phyloP scores from a whole-genome alignment of 1,140 invertebrate genomes.

The Chymomyza costata region DNA sequence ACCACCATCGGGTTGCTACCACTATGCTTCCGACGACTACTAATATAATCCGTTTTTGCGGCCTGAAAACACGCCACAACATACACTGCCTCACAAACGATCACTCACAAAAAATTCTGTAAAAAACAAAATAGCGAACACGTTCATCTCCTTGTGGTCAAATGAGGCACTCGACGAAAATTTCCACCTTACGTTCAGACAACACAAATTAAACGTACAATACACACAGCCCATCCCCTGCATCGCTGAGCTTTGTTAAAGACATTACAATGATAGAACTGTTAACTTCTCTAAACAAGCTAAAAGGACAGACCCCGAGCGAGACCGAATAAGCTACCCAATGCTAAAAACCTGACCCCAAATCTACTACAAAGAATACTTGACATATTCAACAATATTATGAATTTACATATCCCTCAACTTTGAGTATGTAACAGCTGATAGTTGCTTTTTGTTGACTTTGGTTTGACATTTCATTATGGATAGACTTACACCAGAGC shows the following conservation, averaged over 20 bases:
- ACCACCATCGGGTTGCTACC: too few species aligned
- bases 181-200: neutral
- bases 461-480: too few species aligned
- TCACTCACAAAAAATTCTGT: too few species aligned
- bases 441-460: too few species aligned
- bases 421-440: too few species aligned
- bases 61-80: neutral
- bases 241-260: neutral
- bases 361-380: neutral
- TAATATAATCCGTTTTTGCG: conserved; percentile 5
- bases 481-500: too few species aligned
- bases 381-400: neutral
- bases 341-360: neutral
- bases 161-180: too few species aligned
- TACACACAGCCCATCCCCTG: neutral
- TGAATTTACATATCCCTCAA: neutral
- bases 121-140: too few species aligned
- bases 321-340: neutral
- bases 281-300: neutral
- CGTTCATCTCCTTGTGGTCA: too few species aligned
- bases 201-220: too few species aligned
- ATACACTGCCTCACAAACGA: conserved; percentile 1
- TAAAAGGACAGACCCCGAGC: neutral
- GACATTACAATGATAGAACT: neutral
- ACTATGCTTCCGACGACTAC: too few species aligned